phyloP scores from a whole-genome alignment of 1,140 invertebrate species.

The Neocloeon triangulifer region DNA sequence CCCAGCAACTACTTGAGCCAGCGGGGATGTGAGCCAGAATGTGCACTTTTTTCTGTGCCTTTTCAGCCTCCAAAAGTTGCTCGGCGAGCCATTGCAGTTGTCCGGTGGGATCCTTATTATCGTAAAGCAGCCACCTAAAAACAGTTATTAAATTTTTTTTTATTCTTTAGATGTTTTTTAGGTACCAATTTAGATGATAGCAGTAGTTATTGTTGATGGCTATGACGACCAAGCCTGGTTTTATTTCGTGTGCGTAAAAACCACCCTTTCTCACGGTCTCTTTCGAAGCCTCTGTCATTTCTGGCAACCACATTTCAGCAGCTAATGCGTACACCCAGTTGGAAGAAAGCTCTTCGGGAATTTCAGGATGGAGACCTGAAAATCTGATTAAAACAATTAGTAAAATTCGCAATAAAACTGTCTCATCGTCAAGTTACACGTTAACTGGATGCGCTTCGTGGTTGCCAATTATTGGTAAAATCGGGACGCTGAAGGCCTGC shows the following conservation, averaged over 20 bases:
- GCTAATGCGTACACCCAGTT: constrained; percentile 44
- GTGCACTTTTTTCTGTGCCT: constrained; percentile 46
- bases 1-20: constrained; percentile 37
- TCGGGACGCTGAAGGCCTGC: constrained; percentile 23
- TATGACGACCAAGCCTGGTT: constrained; percentile 42
- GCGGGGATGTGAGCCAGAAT: constrained; percentile 65
- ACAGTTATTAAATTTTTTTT: background rate
- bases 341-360: no score
- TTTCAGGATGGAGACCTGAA: no score
- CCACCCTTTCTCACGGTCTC: constrained; percentile 36
- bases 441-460: constrained; percentile 37
- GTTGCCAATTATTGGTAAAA: constrained; percentile 35
- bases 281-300: constrained; percentile 32
- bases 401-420: no score
- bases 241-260: constrained; percentile 38
- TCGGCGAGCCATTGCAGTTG: constrained; percentile 56
- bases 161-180: constrained; percentile 1
- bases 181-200: constrained; percentile 48
- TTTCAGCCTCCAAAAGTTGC: constrained; percentile 45
- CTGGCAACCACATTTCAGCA: constrained; percentile 33
- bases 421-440: constrained; percentile 15
- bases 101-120: constrained; percentile 31
- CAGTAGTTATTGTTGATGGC: constrained; percentile 51
- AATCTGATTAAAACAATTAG: no score
- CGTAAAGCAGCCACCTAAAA: constrained; percentile 32